Base-by-base conservation (phyloP, 1,140 invertebrate genomes). In the Hermatobates lingyangjiaoensis region DNA sequence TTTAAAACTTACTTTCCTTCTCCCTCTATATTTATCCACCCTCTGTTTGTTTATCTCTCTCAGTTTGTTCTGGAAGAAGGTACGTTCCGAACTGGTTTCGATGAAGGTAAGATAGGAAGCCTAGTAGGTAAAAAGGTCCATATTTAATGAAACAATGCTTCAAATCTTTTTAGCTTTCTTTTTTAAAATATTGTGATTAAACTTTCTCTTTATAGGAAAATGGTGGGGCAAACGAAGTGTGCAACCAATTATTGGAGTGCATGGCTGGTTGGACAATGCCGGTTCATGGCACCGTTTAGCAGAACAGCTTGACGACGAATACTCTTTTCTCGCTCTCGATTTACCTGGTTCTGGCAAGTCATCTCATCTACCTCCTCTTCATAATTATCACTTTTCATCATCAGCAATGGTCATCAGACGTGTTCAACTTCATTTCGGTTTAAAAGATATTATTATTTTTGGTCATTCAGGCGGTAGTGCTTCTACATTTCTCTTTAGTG, bases 231-330 rank as follows among this genome's bases (percentile, higher is more conserved):
- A 75, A 3, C 68, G 66, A 54, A 67, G 74, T 53, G 68, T 72
- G 50, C 79, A 83, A 58, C 83, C 83, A 10, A 73, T 86, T 54
- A 66, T 92, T 27, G 82, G 81, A 4, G 69, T 91, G 21, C 88
- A 92, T 62, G 88, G 88, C 39, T 89, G 87, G 77, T 81, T 87
- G 67, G 87, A 91, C 64, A 92, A 91, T 63, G 79, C 81, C 44
- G 84, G 83, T 20, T 82, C 80, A 25, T 92, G 87, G 71, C 85
- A 91, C 65, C 72, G 69, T 44, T 68, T 92, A 27, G 76, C 81
- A 27, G 79, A 84, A 15, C 63, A 81, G 15, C 64, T 82, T 12
- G 71, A 76, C 5, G 52, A 66, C 1, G 65, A 71, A 26, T 60
- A 64, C 28, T 72, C 83, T 15, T 62, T 85, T 30, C 69, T 86